These are phyloP conservation scores for Cochlearius cochlearius DNA, from an alignment of 2,113 vertebrate species.

Conservation along the genomic window DNA sequence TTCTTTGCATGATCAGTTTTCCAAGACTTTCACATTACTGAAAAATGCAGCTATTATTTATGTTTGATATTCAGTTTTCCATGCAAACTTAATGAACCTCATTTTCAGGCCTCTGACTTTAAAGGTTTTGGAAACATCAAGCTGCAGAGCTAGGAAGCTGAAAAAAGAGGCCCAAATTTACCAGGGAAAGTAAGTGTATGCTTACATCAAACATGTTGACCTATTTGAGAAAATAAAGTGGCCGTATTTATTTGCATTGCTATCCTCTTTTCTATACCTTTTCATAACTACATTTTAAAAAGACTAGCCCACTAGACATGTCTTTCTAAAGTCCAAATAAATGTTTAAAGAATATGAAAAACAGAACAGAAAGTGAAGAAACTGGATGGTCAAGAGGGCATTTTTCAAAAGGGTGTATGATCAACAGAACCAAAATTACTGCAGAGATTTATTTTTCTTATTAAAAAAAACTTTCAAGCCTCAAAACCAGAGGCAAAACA, in stretches of 20 bases:
- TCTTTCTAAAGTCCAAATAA: background rate
- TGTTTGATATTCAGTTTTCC: constrained; percentile 1
- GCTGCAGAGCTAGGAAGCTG: background rate
- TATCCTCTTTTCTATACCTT: background rate
- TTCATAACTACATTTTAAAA: background rate
- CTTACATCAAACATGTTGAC: background rate
- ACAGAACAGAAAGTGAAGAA: background rate
- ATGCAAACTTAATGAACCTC: background rate
- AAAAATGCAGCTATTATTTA: constrained; percentile 1
- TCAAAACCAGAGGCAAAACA: background rate
- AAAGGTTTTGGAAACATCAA: background rate
- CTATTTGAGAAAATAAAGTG: background rate
- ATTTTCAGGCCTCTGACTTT: background rate
- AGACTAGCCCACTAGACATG: background rate
- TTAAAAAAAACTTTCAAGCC: background rate
- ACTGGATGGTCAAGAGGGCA: background rate
- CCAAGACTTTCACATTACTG: background rate
- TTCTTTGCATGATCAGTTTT: background rate
- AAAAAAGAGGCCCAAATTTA: background rate
- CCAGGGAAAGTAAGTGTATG: background rate
- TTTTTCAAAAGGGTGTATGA: background rate
- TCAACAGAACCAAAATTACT: background rate
- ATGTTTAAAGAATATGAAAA: background rate
- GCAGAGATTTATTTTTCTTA: background rate
- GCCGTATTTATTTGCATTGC: background rate